Conservation (phyloP, 1,140 invertebrate genomes). For the Hesperophylax magnus region DNA sequence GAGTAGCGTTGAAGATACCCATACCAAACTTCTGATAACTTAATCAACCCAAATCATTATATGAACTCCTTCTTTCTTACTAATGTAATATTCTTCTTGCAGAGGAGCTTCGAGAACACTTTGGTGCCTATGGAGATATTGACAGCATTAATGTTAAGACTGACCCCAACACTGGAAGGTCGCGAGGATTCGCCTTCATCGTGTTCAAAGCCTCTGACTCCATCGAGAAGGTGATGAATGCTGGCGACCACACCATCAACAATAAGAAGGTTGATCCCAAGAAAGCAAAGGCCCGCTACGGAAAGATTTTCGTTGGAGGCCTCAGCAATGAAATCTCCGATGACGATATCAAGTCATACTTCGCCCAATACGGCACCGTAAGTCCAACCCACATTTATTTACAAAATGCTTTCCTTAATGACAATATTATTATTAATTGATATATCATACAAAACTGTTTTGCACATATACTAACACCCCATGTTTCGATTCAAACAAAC, state of each 20-base stretch:
- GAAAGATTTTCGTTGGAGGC: conserved; percentile 96
- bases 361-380: conserved; percentile 91
- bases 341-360: conserved; percentile 94
- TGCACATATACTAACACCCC: no score
- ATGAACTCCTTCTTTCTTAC: conserved; percentile 37
- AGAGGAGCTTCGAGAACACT: conserved; percentile 95
- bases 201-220: conserved; percentile 91
- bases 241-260: conserved; percentile 91
- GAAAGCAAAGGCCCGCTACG: conserved; percentile 92
- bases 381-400: conserved; percentile 62
- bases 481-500: no score
- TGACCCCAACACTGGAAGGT: conserved; percentile 90
- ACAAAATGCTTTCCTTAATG: no score
- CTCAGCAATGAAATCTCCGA: conserved; percentile 90
- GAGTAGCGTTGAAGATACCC: conserved; percentile 67
- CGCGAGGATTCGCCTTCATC: conserved; percentile 95
- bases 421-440: no score
- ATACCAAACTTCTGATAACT: conserved; percentile 63
- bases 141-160: conserved; percentile 96
- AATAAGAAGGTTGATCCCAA: conserved; percentile 96
- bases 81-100: conserved; percentile 68
- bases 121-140: conserved; percentile 90
- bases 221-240: conserved; percentile 90
- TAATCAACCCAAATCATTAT: not conserved
- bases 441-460: no score